Evolutionary conservation across 2,113 vertebrate species (phyloP).

Genomic region (Menidia beryllina): DNA sequence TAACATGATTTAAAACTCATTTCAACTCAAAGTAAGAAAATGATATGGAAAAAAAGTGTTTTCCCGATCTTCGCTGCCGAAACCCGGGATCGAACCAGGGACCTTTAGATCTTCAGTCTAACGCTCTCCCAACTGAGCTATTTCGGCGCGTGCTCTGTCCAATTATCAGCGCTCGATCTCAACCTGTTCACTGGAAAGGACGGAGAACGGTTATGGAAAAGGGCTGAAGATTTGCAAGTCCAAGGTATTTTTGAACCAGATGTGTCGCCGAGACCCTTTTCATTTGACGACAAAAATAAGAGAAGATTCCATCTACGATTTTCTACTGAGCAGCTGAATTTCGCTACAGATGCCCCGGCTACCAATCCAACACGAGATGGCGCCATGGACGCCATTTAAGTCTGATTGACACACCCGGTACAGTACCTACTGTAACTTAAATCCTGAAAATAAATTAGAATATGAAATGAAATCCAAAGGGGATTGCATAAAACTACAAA

Average conservation of each 20-base stretch:
- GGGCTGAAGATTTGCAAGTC: too few relatives aligned
- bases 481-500: neutral
- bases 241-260: neutral
- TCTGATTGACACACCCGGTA: neutral
- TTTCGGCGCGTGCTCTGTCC: too few relatives aligned
- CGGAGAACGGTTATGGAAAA: too few relatives aligned
- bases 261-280: too few relatives aligned
- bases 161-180: too few relatives aligned
- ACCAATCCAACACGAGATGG: conserved; percentile 41
- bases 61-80: conserved; percentile 46
- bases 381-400: neutral
- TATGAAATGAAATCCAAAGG: neutral
- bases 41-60: too few relatives aligned
- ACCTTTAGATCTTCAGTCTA: conserved; percentile 85
- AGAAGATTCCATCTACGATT: too few relatives aligned
- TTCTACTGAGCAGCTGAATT: neutral
- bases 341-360: neutral
- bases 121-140: conserved; percentile 85
- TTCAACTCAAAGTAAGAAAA: too few relatives aligned
- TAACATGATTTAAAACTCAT: too few relatives aligned
- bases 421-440: neutral
- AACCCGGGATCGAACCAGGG: conserved; percentile 85
- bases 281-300: too few relatives aligned
- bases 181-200: too few relatives aligned
- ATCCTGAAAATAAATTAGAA: neutral